These are phyloP conservation scores for Strongylocentrotus purpuratus DNA, from an alignment of 35 echinoderm and acorn worm genomes.

Conservation along the genomic window DNA sequence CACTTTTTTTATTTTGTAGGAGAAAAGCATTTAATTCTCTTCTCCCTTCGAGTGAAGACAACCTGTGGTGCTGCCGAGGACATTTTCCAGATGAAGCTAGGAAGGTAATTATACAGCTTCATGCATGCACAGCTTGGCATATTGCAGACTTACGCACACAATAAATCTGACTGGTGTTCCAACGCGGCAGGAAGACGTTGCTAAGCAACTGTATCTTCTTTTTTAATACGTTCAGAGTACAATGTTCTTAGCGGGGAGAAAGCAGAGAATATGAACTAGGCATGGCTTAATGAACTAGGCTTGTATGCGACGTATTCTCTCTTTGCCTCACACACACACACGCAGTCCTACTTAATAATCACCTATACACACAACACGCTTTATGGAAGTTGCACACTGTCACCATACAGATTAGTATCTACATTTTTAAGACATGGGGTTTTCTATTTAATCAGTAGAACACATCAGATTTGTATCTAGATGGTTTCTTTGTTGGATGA, in stretches of 20 bases:
- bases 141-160: neutral
- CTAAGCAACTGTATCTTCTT: constrained; percentile 37
- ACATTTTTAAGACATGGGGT: no score
- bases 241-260: neutral
- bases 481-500: no score
- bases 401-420: neutral
- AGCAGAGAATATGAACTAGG: neutral
- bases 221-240: neutral
- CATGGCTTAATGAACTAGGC: neutral
- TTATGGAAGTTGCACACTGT: neutral
- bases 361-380: neutral
- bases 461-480: no score
- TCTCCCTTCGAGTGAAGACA: neutral
- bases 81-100: neutral
- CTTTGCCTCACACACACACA: neutral
- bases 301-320: neutral
- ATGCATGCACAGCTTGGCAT: constrained; percentile 15
- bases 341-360: neutral
- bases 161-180: neutral
- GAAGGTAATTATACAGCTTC: constrained; percentile 5
- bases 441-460: no score
- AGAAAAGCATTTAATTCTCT: neutral
- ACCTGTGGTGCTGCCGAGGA: neutral
- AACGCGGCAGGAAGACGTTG: constrained; percentile 27
- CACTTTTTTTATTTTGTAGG: neutral